Base-by-base conservation (phyloP, 2,797 vertebrate species). In the Dermochelys coriacea region DNA sequence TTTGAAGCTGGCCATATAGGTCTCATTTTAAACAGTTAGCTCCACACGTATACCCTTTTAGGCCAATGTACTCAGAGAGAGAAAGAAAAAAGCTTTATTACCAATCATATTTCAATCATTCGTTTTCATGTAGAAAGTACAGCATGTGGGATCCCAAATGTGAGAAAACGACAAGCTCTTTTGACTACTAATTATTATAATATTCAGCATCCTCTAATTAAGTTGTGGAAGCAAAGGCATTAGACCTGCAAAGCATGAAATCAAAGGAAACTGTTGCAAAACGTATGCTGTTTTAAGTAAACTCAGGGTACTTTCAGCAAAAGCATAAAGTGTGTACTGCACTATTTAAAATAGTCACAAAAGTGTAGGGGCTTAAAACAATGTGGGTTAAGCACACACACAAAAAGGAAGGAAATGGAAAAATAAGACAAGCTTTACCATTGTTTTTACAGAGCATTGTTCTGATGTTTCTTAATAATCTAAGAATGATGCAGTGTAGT, bases 11-110 rank as follows among this genome's bases (percentile, higher is more conserved):
- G 93, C 95, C 95, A 88, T 97, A 95, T 93, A 95, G 96, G 95
- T 95, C 94, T 94, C 87, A 85, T 95, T 96, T 97, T 93, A 96
- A 94, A 97, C 97, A 97, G 95, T 98, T 93, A 96, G 86, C 92
- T 93, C 83, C 91, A 74, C 88, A 91, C 91, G 82, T 91, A 90
- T 97, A 96, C 95, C 94, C 93, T 94, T 92, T 94, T 91, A 71
- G 93, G 94, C 96, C 91, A 90, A 12, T 52, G 8, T 82, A 79
- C 84, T 86, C 82, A 31, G 45, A 45, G 21, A 27, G 82, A 64
- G 55, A 55, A n/a, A 41, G 12, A 83, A 23, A 96, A 94, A 51
- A 87, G 87, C 51, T 94, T 96, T 95, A 92, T 87, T 91, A 51
- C 88, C 88, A 89, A 52, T 64, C 84, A 88, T 89, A 47, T 41